Evolutionary conservation across 2,888 invertebrate genomes (phyloP).

Genomic region (Xestia ashworthii): DNA sequence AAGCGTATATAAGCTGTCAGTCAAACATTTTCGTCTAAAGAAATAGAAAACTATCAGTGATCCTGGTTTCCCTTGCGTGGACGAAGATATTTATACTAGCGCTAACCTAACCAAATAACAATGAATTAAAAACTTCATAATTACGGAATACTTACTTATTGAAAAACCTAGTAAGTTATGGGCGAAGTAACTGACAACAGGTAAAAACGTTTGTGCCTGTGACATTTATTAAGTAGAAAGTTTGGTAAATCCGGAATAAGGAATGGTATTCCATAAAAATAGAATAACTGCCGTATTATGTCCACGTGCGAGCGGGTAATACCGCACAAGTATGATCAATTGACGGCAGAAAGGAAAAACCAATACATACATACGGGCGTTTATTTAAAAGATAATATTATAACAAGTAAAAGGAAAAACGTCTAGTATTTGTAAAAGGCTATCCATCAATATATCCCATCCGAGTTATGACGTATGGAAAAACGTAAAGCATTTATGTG

Average conservation of each 20-base stretch:
- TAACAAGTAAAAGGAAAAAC: constrained; percentile 6
- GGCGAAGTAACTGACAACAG: background rate
- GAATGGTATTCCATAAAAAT: background rate
- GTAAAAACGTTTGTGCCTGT: background rate
- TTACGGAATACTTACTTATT: background rate
- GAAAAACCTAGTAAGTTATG: background rate
- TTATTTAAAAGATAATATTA: constrained; percentile 7
- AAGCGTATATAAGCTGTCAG: constrained; percentile 16
- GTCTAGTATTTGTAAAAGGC: constrained; percentile 10
- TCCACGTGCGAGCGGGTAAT: background rate
- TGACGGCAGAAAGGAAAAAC: constrained; percentile 22
- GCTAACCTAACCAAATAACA: background rate
- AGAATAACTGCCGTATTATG: background rate
- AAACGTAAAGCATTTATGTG: background rate
- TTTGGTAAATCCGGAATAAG: background rate
- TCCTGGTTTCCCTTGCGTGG: background rate
- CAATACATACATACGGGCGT: background rate
- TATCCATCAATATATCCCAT: background rate
- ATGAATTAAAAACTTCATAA: background rate
- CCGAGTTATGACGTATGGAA: background rate
- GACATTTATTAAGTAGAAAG: background rate
- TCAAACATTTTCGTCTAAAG: background rate
- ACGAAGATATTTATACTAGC: background rate
- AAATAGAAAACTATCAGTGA: constrained; percentile 2
- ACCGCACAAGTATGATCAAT: constrained; percentile 11